Evolutionary conservation across 2,888 invertebrate species (phyloP).

Genomic region (Sussaba pulchella): DNA sequence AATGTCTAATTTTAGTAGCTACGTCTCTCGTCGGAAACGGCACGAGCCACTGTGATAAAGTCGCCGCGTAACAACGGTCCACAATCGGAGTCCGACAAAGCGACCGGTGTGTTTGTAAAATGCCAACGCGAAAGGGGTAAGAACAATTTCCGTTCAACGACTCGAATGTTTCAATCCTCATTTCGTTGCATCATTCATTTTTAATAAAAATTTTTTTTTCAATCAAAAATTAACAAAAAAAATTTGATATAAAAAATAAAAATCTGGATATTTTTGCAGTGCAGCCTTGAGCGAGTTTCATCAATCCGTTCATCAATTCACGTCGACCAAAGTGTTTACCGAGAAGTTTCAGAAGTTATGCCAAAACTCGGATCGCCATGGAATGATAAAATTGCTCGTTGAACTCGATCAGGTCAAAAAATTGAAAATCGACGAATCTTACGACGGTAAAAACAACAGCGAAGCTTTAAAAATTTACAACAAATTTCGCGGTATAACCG

Average conservation of each 20-base stretch:
- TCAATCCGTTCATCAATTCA: slow-evolving; percentile 67
- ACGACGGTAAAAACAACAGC: slow-evolving; percentile 72
- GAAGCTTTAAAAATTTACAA: slow-evolving; percentile 71
- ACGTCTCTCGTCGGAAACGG: slow-evolving; percentile 56
- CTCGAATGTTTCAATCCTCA: not conserved
- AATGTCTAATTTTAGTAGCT: slow-evolving; percentile 68
- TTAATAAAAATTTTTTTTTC: not conserved
- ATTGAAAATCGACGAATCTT: slow-evolving; percentile 71
- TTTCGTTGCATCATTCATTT: not conserved
- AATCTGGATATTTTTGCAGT: slow-evolving; percentile 23
- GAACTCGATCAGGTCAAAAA: slow-evolving; percentile 69
- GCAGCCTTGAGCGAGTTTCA: slow-evolving; percentile 69
- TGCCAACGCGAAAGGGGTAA: slow-evolving; percentile 60
- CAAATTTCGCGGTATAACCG: slow-evolving; percentile 43
- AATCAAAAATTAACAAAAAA: not conserved
- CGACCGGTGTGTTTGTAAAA: slow-evolving; percentile 17
- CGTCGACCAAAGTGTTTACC: slow-evolving; percentile 47
- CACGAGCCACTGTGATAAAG: slow-evolving; percentile 50
- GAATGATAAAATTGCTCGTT: slow-evolving; percentile 76
- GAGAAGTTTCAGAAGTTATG: slow-evolving; percentile 48
- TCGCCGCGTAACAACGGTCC: slow-evolving; percentile 57
- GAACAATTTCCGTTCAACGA: slow-evolving; percentile 28
- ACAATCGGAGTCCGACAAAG: slow-evolving; percentile 25
- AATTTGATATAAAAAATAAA: not conserved
- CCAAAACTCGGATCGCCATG: slow-evolving; percentile 68